Conservation (phyloP, 2,888 invertebrate genomes). For the Erebia ligea region DNA sequence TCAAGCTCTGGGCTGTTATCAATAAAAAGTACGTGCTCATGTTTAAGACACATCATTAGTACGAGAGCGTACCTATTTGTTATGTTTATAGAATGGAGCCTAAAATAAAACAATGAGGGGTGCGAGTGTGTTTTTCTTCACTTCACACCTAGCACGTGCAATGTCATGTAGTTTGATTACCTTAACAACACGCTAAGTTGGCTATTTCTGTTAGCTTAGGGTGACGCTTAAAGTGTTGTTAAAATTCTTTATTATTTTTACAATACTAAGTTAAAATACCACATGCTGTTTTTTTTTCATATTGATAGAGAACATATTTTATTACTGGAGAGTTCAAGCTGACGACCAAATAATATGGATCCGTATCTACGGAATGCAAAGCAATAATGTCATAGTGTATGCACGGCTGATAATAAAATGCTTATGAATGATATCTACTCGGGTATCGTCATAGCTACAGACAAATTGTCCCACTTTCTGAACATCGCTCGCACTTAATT, state of each 20-base stretch:
- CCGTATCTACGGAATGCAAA: conserved; percentile 9
- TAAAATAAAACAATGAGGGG: conserved; percentile 72
- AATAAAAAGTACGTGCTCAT: conserved; percentile 25
- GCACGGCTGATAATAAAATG: background rate
- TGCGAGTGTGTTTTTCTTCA: conserved; percentile 65
- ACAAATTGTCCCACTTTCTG: background rate
- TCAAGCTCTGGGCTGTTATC: conserved; percentile 14
- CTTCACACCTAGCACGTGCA: conserved; percentile 76
- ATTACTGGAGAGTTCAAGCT: background rate
- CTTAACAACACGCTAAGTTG: conserved; percentile 54
- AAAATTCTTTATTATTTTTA: conserved; percentile 28
- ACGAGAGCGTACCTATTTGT: conserved; percentile 44
- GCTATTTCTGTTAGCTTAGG: conserved; percentile 33
- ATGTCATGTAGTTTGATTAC: conserved; percentile 74
- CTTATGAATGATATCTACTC: background rate
- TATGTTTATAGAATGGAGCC: conserved; percentile 60
- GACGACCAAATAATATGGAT: background rate
- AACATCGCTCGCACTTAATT: background rate
- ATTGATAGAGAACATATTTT: background rate
- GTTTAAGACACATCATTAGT: conserved; percentile 42
- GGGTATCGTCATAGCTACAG: background rate
- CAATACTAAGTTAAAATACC: background rate
- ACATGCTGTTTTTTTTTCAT: no score
- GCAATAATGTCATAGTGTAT: conserved; percentile 4
- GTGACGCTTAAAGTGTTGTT: conserved; percentile 20